Evolutionary conservation across 2,888 invertebrate species (phyloP).

Genomic region (Agapostemon virescens): DNA sequence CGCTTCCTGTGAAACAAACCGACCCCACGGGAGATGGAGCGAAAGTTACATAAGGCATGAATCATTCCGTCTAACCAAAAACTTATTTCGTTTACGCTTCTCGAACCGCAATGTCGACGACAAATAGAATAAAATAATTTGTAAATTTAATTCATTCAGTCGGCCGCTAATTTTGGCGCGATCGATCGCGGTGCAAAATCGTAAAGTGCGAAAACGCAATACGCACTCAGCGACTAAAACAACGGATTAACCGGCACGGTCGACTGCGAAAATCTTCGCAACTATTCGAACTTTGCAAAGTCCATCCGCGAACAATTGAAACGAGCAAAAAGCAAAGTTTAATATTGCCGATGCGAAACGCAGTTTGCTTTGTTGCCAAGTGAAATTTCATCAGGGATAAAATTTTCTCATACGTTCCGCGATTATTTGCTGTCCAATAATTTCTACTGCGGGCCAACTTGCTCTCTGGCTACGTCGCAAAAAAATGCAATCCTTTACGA

Average conservation of each 20-base stretch:
- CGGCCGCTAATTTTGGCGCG: too few relatives aligned
- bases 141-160: too few relatives aligned
- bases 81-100: conserved; percentile 75
- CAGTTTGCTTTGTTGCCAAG: background rate
- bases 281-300: background rate
- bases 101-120: conserved; percentile 69
- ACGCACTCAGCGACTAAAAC: background rate
- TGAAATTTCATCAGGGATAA: background rate
- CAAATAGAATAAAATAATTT: conserved; percentile 56
- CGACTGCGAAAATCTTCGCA: too few relatives aligned
- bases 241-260: background rate
- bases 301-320: background rate
- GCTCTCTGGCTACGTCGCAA: background rate
- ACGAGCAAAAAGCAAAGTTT: background rate
- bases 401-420: background rate
- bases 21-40: conserved; percentile 44
- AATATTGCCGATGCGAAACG: background rate
- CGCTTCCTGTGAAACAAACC: conserved; percentile 68
- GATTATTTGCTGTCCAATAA: background rate
- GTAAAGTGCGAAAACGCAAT: too few relatives aligned
- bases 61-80: conserved; percentile 59
- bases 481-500: background rate
- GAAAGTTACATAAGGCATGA: conserved; percentile 62
- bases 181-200: too few relatives aligned
- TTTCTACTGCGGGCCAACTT: background rate